Evolutionary conservation across 2,113 vertebrate genomes (phyloP).

Genomic region (Alouatta palliata): DNA sequence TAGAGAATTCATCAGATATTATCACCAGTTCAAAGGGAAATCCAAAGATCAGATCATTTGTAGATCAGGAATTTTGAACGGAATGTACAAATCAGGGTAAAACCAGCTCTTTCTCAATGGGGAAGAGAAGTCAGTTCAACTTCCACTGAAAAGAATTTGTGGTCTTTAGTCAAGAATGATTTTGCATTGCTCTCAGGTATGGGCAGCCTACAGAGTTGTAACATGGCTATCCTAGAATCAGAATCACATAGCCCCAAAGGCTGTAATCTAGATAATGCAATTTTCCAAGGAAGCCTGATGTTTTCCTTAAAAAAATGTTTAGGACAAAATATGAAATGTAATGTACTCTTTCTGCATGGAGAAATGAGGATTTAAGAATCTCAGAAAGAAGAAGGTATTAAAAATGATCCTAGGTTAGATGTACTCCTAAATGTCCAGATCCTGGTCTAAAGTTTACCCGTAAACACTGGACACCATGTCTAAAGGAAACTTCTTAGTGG

Average conservation of each 20-base stretch:
- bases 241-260: neutral
- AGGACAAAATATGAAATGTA: neutral
- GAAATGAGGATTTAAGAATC: neutral
- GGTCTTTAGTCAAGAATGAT: neutral
- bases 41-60: neutral
- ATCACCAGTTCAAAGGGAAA: conserved; percentile 1
- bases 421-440: neutral
- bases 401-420: neutral
- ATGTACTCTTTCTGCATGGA: neutral
- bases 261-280: neutral
- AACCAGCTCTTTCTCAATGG: neutral
- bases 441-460: neutral
- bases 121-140: neutral
- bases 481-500: neutral
- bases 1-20: neutral
- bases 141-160: neutral
- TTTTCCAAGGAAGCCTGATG: neutral
- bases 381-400: neutral
- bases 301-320: neutral
- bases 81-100: neutral
- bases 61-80: neutral
- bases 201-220: neutral
- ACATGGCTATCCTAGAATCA: neutral
- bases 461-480: neutral
- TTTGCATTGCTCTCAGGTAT: neutral